Percentiles rank a stretch among this genome's conserved stretches.
Evolutionary conservation across 2,113 vertebrate species (phyloP).

Genomic region (Burhinus oedicnemus): DNA sequence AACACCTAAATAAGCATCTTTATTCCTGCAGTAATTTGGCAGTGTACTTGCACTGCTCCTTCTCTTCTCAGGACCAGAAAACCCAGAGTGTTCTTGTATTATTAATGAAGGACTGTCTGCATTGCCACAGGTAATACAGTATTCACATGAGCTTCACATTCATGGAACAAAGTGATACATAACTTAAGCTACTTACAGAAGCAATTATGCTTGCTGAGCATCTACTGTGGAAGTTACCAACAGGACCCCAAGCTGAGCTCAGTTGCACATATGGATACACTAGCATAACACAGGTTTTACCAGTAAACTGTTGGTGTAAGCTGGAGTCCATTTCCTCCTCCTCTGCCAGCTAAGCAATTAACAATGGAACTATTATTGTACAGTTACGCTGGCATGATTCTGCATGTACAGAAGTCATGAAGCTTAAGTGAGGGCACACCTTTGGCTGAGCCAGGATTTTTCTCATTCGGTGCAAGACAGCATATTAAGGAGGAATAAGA

Average conservation of each 20-base stretch:
- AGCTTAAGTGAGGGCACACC: neutral
- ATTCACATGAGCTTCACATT: neutral
- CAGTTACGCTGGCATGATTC: neutral
- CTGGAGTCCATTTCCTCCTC: neutral
- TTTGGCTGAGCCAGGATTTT: neutral
- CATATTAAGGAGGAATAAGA: neutral
- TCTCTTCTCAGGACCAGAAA: slow-evolving; percentile 2
- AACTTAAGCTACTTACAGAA: neutral
- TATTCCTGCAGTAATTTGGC: neutral
- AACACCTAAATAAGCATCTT: neutral
- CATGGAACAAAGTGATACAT: neutral
- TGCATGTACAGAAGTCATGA: neutral
- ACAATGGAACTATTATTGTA: neutral
- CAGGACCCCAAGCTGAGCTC: neutral
- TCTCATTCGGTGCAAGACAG: neutral
- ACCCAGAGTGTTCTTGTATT: neutral
- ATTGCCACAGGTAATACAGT: slow-evolving; percentile 24
- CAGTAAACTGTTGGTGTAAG: neutral
- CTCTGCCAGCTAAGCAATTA: neutral
- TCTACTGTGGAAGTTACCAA: neutral
- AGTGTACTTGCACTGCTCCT: neutral
- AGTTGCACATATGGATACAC: neutral
- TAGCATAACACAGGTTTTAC: neutral
- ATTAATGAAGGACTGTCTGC: slow-evolving; percentile 31
- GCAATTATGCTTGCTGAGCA: neutral